Evolutionary conservation across 1,140 invertebrate genomes (phyloP).

Genomic region (Trichonephila clavata): DNA sequence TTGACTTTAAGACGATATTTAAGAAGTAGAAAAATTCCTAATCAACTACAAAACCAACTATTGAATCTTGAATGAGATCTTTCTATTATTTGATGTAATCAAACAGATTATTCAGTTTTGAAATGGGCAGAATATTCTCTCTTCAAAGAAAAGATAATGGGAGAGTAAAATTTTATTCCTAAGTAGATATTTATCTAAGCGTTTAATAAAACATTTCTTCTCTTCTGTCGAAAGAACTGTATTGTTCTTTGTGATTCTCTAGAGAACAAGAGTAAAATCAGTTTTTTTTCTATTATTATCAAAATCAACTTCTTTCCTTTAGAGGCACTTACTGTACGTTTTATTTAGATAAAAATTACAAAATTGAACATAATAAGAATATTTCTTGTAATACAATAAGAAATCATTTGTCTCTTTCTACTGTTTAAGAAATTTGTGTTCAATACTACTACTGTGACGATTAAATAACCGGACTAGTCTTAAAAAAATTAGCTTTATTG

Average conservation of each 20-base stretch:
- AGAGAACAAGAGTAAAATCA: background rate
- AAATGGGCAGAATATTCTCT: background rate
- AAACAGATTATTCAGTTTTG: no score
- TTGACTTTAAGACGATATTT: no score
- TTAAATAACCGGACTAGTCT: no score
- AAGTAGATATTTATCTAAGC: background rate
- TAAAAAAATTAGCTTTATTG: no score
- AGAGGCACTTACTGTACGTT: background rate
- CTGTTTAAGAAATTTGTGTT: no score
- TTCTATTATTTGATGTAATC: no score
- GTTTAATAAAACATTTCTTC: background rate
- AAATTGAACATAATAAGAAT: background rate
- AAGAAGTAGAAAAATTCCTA: no score
- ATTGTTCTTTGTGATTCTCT: background rate
- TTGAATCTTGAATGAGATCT: no score
- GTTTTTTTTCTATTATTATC: background rate
- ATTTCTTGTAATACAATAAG: background rate
- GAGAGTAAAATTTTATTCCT: background rate
- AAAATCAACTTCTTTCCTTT: background rate
- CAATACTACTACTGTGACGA: no score
- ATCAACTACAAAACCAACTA: no score
- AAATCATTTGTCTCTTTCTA: no score
- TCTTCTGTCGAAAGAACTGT: background rate
- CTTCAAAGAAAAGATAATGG: background rate
- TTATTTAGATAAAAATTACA: background rate